A percentile compares a stretch with the other conserved stretches of the same genome.
Evolutionary conservation across 2,888 invertebrate species (phyloP).

Genomic region (Erebia aethiops): DNA sequence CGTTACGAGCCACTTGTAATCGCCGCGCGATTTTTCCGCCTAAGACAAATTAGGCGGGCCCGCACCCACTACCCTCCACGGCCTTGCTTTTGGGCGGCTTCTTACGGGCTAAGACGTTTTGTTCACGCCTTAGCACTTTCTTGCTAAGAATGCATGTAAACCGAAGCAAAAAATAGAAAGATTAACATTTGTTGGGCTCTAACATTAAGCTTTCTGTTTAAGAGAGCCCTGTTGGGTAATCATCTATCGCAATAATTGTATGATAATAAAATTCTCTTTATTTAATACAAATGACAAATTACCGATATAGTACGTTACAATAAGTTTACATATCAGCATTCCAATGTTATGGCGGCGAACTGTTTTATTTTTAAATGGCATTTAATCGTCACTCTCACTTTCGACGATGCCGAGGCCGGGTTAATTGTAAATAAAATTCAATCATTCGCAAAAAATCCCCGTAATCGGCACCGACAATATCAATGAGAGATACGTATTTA

Average conservation of each 20-base stretch:
- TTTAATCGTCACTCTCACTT: conserved; percentile 81
- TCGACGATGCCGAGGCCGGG: conserved; percentile 69
- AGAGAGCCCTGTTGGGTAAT: background rate
- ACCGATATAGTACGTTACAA: conserved; percentile 1
- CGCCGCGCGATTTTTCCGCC: conserved; percentile 82
- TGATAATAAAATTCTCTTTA: conserved; percentile 10
- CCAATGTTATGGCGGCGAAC: conserved; percentile 68
- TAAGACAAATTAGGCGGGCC: conserved; percentile 82
- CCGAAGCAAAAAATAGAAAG: background rate
- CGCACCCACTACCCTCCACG: conserved; percentile 59
- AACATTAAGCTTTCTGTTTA: background rate
- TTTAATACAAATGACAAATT: background rate
- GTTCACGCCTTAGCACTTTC: conserved; percentile 56
- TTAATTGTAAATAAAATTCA: conserved; percentile 83
- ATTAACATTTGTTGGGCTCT: background rate
- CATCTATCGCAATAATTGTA: background rate
- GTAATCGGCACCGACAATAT: conserved; percentile 76
- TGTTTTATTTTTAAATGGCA: conserved; percentile 82
- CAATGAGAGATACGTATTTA: conserved; percentile 68
- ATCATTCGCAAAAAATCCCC: conserved; percentile 80
- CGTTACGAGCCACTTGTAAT: conserved; percentile 83
- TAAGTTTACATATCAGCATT: conserved; percentile 57
- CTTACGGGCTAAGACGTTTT: conserved; percentile 63
- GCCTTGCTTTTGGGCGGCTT: conserved; percentile 71
- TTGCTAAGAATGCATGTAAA: conserved; percentile 11